Evolutionary conservation across 2,797 vertebrate species (phyloP), one percentile per base, ranked within the genome.

Genomic region (Amphiprion clarkii): DNA sequence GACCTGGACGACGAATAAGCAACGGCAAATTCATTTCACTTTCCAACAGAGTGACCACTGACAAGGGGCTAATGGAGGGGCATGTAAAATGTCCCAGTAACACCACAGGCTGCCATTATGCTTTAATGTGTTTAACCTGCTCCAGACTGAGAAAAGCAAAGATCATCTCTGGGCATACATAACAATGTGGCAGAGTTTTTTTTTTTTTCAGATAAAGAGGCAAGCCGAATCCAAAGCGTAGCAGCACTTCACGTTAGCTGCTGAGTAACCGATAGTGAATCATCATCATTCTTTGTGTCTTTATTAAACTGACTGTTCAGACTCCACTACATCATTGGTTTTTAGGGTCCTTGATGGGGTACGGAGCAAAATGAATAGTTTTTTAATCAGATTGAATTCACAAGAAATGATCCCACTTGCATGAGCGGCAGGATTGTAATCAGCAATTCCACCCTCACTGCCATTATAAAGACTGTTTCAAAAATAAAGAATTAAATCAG

Each of bases 371-470:
- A 74, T 64, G 1, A 62, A 61, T 59, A 19, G 42, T 60, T 76
- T 44, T 71, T 59, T 13, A 67, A 84, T 84, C 71, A 74, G 19
- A 55, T 54, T 48, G 3, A 58, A 74, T 74, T 80, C 29, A 67
- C 23, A 8, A 23, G n/a, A 44, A 76, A 55, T 76, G 0, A 77
- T 49, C 7, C 29, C 67, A 57, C 65, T 52, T 78, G 19, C 27
- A 23, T 9, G 19, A 31, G 14, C 53, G 27, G 48, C 29, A 23
- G 23, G 36, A 9, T 69, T 69, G 71, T 53, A 88, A 80, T 86
- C 17, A 67, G 31, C 21, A 6, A 19, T 54, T 42, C 27, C 23
- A 31, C 25, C 17, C n/a, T 65, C 23, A 3, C 36, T 62, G 29
- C 6, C 55, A 46, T 60, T 54, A 39, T 71, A 46, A 13, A 16